Evolutionary conservation across 1,140 invertebrate species (phyloP), one percentile per base, ranked within the genome.

Genomic region (Acromyrmex charruanus): DNA sequence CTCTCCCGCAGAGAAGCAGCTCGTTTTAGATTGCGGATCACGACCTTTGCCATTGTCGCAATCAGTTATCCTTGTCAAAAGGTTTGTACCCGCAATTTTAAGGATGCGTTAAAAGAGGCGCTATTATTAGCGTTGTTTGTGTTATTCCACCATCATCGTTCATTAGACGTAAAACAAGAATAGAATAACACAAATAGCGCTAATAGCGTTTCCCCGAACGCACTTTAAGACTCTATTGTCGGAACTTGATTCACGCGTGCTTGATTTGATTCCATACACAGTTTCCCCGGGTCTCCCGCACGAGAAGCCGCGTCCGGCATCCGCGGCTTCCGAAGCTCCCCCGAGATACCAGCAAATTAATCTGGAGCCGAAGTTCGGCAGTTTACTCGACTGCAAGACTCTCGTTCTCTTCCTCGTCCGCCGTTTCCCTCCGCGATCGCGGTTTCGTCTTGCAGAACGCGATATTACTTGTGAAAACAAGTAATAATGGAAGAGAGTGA

Each of bases 351-450:
- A 53, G 25, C 66, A 58, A 74, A 82, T 82, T 82, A 82, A 82
- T 82, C 66, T 74, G 35, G 14, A 61, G 53, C n/a, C 55, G 3
- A 74, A 82, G 68, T 82, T 82, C 35, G 31, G 80, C 65, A 82
- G 39, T 80, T 80, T 31, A 18, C 16, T 10, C 58, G 58, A 18
- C 28, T 71, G 65, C 77, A 39, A 35, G 51, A 81, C 21, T 25
- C 55, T 81, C 28, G n/a, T 63, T 28, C 65, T 2, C 18, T 39
- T 68, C 39, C 69, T 7, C 44, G 6, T 14, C 21, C 21, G 7
- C 44, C 63, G 12, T 3, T 14, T 2, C 35, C 21, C 14, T 39
- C 35, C 16, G 0, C 35, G 39, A 74, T 82, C 68, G 68, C 35
- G 79, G 79, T 74, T 72, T 61, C 25, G 21, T 21, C 28, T 72